Evolutionary conservation across 2,888 invertebrate genomes (phyloP).

Genomic region (Glyphotaelius pellucidus): DNA sequence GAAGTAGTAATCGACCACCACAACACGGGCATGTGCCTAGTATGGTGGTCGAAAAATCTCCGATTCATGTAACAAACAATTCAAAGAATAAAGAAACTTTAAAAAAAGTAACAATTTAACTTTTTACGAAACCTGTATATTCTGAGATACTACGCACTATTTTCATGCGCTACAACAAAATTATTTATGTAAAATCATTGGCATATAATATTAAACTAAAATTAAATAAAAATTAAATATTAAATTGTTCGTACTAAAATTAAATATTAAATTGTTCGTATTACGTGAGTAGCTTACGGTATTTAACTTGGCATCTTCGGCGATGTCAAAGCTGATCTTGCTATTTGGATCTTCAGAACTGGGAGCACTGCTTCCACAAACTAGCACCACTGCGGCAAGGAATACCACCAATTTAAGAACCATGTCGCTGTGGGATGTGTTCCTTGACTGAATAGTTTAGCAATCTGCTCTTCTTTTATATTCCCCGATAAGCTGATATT

Average conservation of each 20-base stretch:
- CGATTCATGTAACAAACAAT: too few species aligned
- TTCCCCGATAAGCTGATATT: neutral
- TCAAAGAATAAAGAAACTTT: too few species aligned
- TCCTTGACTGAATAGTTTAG: neutral
- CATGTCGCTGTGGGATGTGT: neutral
- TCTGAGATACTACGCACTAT: neutral
- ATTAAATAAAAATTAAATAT: too few species aligned
- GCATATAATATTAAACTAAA: neutral
- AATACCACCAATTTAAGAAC: conserved; percentile 14
- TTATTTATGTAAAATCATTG: neutral
- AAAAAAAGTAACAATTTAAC: too few species aligned
- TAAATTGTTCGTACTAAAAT: too few species aligned
- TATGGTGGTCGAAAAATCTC: too few species aligned
- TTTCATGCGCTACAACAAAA: neutral
- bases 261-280: too few species aligned
- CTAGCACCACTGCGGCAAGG: conserved; percentile 8
- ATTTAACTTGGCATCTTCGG: conserved; percentile 61
- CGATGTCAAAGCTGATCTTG: conserved; percentile 3
- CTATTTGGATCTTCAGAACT: conserved; percentile 2
- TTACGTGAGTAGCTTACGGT: conserved; percentile 51
- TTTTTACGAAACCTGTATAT: neutral
- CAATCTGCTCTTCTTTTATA: neutral
- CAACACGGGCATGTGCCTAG: too few species aligned
- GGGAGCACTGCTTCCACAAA: conserved; percentile 45
- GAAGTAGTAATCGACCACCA: too few species aligned